Evolutionary conservation across 1,140 invertebrate species (phyloP).

Genomic region (Trichogramma pretiosum): DNA sequence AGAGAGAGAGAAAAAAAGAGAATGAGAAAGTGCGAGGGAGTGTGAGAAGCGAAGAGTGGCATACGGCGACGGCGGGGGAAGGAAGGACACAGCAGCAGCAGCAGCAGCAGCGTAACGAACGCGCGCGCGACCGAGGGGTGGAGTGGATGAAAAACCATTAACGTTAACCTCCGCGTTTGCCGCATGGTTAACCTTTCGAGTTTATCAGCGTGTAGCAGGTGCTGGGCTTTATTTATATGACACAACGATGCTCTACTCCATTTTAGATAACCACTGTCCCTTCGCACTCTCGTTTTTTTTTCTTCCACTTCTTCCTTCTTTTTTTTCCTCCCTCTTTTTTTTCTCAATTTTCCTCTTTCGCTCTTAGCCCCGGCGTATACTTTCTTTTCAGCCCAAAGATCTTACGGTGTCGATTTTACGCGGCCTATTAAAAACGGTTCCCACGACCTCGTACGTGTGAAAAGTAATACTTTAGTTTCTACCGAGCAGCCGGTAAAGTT

Average conservation of each 20-base stretch:
- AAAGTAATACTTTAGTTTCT: too few species aligned
- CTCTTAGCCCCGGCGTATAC: not conserved
- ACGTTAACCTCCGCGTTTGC: constrained; percentile 34
- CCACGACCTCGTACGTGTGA: too few species aligned
- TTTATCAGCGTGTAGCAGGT: constrained; percentile 34
- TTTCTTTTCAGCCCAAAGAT: too few species aligned
- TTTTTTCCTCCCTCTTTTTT: constrained; percentile 2
- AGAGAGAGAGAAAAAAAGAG: not conserved
- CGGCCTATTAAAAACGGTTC: too few species aligned
- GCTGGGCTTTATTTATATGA: constrained; percentile 34
- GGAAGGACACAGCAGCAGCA: too few species aligned
- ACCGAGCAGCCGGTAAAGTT: too few species aligned
- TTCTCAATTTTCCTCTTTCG: not conserved
- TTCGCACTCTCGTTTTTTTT: constrained; percentile 1
- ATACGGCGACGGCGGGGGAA: too few species aligned
- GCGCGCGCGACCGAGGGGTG: constrained; percentile 4
- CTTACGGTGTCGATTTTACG: too few species aligned
- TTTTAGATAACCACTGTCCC: too few species aligned
- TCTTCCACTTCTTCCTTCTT: not conserved
- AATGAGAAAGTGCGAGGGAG: too few species aligned
- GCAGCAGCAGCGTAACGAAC: constrained; percentile 2
- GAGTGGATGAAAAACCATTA: constrained; percentile 18
- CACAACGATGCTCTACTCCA: too few species aligned
- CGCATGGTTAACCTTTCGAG: constrained; percentile 31
- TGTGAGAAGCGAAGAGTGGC: too few species aligned